Evolutionary conservation across 2,797 vertebrate species (phyloP), one percentile per base, ranked within the genome.

Genomic region (Danio kyathit): DNA sequence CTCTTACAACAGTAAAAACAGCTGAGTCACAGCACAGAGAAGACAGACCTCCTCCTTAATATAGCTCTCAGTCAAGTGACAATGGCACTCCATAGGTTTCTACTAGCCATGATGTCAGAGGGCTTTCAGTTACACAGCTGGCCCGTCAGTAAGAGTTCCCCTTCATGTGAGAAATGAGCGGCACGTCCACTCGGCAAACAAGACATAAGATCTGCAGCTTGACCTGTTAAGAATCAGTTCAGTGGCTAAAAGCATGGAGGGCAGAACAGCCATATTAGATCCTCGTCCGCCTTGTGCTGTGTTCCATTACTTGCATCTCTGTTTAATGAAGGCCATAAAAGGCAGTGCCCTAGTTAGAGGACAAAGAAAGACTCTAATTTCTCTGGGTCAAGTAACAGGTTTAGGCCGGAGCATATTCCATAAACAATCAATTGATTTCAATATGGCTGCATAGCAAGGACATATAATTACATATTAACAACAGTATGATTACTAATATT

Each of bases 51-150:
- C 74, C 77, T 79, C 89, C 91, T 89, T 49, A 88, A 91, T 89
- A 93, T 93, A 94, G 91, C 90, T 71, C 57, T 49, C 21, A 90
- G 90, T 93, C 92, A 94, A 93, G 91, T 94, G 93, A 92, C 93
- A 91, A 87, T 87, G 88, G 89, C 88, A 91, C 89, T 91, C 85
- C 21, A 73, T 75, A 84, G 90, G 86, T 88, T 79, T 78, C 84
- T 88, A 69, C 84, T 71, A 81, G 82, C 82, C 83, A 85, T 90
- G 88, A 91, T 89, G 89, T 90, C 90, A 90, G 66, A 81, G 69
- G 87, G 85, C 86, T 21, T 69, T 59, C 16, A 84, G 67, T 67
- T 81, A 88, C 75, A 83, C 56, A 79, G 79, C 71, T 83, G 88
- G 82, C 87, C 70, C 82, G 72, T 72, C 80, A 83, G 84, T 87